A percentile compares a stretch with the other conserved stretches of the same genome.
Evolutionary conservation across 1,140 invertebrate genomes (phyloP).

Genomic region (Zaprionus taronus): DNA sequence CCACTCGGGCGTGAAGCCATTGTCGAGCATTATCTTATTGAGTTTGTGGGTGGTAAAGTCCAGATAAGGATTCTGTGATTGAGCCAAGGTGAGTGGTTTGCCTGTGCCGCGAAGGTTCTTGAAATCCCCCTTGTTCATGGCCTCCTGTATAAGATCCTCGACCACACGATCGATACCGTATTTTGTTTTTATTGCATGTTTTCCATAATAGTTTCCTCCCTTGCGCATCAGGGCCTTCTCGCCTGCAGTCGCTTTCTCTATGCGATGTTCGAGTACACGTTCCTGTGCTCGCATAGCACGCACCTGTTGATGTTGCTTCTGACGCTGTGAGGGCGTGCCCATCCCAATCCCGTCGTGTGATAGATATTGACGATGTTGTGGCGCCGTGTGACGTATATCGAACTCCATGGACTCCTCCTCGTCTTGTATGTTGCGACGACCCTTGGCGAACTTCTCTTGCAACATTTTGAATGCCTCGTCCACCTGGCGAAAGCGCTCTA

Average conservation of each 20-base stretch:
- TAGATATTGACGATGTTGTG: conserved; percentile 94
- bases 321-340: conserved; percentile 91
- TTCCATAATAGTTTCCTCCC: conserved; percentile 86
- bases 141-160: conserved; percentile 95
- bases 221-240: conserved; percentile 90
- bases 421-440: conserved; percentile 84
- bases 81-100: conserved; percentile 89
- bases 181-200: conserved; percentile 91
- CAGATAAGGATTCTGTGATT: conserved; percentile 91
- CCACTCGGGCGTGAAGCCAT: conserved; percentile 95
- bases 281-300: conserved; percentile 90
- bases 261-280: conserved; percentile 90
- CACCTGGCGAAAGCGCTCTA: conserved; percentile 90
- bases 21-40: conserved; percentile 95
- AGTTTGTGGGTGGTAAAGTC: conserved; percentile 95
- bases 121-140: conserved; percentile 95
- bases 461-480: conserved; percentile 86
- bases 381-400: conserved; percentile 91
- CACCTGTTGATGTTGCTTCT: conserved; percentile 90
- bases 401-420: conserved; percentile 85
- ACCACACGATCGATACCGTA: conserved; percentile 94
- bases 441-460: conserved; percentile 86
- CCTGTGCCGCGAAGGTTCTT: conserved; percentile 92
- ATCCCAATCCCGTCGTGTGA: conserved; percentile 91
- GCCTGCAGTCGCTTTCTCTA: conserved; percentile 88